Evolutionary conservation across 2,113 vertebrate species (phyloP), one percentile per base, ranked within the genome.

Genomic region (Opisthocomus hoazin): DNA sequence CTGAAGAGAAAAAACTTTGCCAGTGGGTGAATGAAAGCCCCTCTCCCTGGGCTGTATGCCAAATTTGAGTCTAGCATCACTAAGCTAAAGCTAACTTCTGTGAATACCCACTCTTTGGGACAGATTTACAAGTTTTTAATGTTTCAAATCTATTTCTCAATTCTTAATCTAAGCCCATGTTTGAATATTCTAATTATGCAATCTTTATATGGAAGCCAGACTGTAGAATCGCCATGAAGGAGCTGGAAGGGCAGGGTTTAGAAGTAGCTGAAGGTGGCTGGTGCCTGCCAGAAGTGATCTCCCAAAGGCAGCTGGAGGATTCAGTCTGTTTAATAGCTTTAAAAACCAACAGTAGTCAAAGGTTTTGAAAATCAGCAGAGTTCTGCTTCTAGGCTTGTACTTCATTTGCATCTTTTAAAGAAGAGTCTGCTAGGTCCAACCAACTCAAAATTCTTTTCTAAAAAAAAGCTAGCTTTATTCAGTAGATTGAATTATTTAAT

Each of bases 401-500:
- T 90, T 90, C 21, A 88, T 90, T 95, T 95, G 21, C 64, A 56
- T 93, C 10, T 71, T 77, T 75, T 65, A 37, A 70, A 68, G 69
- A 51, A 45, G 37, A 53, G 23, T 65, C 64, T 92, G 11, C 60
- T 92, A 50, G 30, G n/a, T 63, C 76, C 61, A 71, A 45, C 57
- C 36, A 56, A 7, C 11, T 58, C 36, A 41, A 2, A 57, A 30
- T 61, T 56, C 6, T 78, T 73, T 65, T 60, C 27, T 41, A 46
- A 63, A 15, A 61, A 51, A 79, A 56, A 65, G 10, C 65, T 54
- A 26, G 12, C n/a, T 86, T 86, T 88, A 30, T 86, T 91, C 70
- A 82, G 61, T 48, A 93, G 77, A 57, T 65, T 90, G 43, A 81
- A 70, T 93, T 70, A 77, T 66, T 95, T 93, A 84, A 91, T 93